Evolutionary conservation across 2,797 vertebrate genomes (phyloP).

Genomic region (Ficedula albicollis): DNA sequence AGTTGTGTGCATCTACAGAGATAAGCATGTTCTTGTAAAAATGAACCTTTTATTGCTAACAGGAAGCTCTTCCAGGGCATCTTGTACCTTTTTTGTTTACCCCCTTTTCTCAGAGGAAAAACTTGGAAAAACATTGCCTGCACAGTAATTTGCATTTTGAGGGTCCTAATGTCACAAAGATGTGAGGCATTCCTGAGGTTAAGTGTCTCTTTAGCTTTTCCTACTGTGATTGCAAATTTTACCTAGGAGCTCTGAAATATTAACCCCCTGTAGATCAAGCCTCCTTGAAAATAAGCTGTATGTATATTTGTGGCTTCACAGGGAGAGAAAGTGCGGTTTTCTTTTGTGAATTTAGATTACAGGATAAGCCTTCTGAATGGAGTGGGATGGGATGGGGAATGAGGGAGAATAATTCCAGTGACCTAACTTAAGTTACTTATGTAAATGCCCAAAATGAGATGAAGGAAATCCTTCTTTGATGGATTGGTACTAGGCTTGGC

Average conservation of each 20-base stretch:
- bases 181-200: neutral
- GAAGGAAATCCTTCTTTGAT: conserved; percentile 13
- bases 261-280: neutral
- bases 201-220: neutral
- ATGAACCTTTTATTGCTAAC: neutral
- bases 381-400: neutral
- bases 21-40: neutral
- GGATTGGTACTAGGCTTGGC: neutral
- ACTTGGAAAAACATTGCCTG: neutral
- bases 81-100: neutral
- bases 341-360: conserved; percentile 11
- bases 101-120: neutral
- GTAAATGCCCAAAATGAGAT: conserved; percentile 22
- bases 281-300: neutral
- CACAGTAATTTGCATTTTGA: neutral
- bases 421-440: neutral
- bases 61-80: conserved; percentile 17
- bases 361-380: neutral
- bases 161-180: neutral
- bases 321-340: neutral
- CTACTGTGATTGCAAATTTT: neutral
- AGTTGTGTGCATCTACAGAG: neutral
- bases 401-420: conserved; percentile 15
- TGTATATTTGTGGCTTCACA: neutral
- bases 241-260: neutral